Percentiles rank a stretch among this genome's conserved stretches.
phyloP scores from a whole-genome alignment of 2,888 invertebrate species.

The Caenorhabditis doughertyi region DNA sequence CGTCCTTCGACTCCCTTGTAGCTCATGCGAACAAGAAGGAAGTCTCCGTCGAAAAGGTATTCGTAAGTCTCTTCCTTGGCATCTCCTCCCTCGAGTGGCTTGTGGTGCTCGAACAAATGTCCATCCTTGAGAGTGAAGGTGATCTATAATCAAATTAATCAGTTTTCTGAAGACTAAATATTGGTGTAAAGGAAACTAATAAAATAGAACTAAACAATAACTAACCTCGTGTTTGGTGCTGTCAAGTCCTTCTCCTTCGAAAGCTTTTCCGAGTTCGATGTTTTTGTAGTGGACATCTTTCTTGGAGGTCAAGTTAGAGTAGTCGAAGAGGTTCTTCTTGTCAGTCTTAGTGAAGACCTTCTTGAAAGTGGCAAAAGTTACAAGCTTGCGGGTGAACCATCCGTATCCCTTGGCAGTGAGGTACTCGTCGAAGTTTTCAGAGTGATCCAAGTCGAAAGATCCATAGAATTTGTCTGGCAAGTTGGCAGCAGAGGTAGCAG shows the following conservation, averaged over 20 bases:
- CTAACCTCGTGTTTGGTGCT: conserved; percentile 77
- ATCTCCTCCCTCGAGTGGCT: conserved; percentile 71
- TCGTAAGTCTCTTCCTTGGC: conserved; percentile 81
- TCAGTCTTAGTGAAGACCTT: conserved; percentile 72
- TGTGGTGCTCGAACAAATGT: conserved; percentile 74
- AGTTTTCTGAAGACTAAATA: background rate
- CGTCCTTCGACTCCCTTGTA: conserved; percentile 76
- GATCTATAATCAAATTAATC: conserved; percentile 66
- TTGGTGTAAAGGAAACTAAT: background rate
- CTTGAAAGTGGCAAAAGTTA: conserved; percentile 76
- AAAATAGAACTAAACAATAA: background rate
- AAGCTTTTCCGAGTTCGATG: conserved; percentile 76
- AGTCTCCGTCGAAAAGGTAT: conserved; percentile 75
- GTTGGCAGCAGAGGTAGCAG: conserved; percentile 43
- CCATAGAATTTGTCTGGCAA: conserved; percentile 77
- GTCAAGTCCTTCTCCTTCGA: conserved; percentile 80
- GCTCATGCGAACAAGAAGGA: conserved; percentile 78
- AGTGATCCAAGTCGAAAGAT: conserved; percentile 74
- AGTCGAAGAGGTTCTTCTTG: conserved; percentile 66
- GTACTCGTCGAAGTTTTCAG: conserved; percentile 79
- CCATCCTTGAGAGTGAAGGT: conserved; percentile 73
- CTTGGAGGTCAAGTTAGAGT: conserved; percentile 78
- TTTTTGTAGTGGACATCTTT: conserved; percentile 80
- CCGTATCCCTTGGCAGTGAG: conserved; percentile 76
- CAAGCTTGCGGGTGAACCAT: conserved; percentile 78